These are phyloP conservation scores for Ictidomys tridecemlineatus DNA, from an alignment of 2,113 vertebrate genomes.

Conservation along the genomic window DNA sequence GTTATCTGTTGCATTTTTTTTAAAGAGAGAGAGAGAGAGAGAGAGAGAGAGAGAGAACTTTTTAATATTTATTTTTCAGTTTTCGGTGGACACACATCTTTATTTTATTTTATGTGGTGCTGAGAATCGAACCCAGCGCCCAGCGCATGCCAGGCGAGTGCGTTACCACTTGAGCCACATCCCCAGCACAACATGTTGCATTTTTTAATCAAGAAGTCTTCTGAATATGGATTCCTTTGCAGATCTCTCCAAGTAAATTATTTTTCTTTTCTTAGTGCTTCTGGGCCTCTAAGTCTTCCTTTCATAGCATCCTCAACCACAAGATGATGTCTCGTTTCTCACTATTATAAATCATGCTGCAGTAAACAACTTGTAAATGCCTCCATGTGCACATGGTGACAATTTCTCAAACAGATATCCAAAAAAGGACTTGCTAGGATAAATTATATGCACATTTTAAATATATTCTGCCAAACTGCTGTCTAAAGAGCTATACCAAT, in stretches of 20 bases:
- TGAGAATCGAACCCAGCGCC: no score
- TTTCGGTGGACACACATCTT: no score
- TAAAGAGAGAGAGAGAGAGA: no score
- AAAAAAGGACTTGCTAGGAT: constrained; percentile 13
- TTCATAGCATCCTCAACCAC: constrained; percentile 45
- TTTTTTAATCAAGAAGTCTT: constrained; percentile 61
- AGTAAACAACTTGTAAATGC: constrained; percentile 59
- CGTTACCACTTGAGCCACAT: no score
- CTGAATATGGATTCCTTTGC: constrained; percentile 8
- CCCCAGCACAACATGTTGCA: not conserved
- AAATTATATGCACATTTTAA: constrained; percentile 40
- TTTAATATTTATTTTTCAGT: no score
- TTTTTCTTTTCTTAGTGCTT: constrained; percentile 40
- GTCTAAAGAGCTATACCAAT: not conserved
- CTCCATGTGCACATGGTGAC: not conserved
- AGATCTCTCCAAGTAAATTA: constrained; percentile 24
- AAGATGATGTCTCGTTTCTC: constrained; percentile 54
- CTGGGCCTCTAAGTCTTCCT: constrained; percentile 3
- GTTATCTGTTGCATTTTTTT: constrained; percentile 52
- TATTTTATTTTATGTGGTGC: no score
- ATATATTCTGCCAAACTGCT: not conserved
- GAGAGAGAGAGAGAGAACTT: no score
- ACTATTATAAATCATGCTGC: constrained; percentile 35
- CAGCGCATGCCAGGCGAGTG: no score
- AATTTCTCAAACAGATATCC: constrained; percentile 42